These are phyloP conservation scores for Pangasius mekongensis DNA, from an alignment of 2,797 vertebrate species.

Conservation along the genomic window DNA sequence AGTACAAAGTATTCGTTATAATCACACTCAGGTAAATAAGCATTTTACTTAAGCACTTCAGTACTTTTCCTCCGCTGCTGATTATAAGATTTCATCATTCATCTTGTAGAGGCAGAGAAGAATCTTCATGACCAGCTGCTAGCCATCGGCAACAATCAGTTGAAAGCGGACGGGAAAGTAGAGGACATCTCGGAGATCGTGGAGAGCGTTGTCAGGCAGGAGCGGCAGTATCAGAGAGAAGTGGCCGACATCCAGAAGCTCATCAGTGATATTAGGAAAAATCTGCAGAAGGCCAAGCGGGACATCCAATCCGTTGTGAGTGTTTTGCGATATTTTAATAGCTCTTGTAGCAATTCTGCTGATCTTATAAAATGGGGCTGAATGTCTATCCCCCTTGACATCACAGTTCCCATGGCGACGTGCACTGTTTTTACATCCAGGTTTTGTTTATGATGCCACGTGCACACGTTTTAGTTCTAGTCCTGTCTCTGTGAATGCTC, in stretches of 20 bases:
- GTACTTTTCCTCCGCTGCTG: not conserved
- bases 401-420: not conserved
- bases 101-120: constrained; percentile 72
- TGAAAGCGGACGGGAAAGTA: constrained; percentile 67
- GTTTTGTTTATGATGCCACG: not conserved
- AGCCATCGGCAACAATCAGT: constrained; percentile 70
- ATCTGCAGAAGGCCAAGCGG: constrained; percentile 70
- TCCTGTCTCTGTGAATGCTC: not conserved
- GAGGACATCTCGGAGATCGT: constrained; percentile 63
- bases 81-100: constrained; percentile 1
- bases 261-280: constrained; percentile 70
- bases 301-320: constrained; percentile 74
- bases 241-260: constrained; percentile 70
- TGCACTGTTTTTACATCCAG: too few species aligned
- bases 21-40: not conserved
- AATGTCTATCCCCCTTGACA: not conserved
- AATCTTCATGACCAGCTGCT: constrained; percentile 73
- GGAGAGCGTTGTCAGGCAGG: constrained; percentile 59
- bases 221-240: constrained; percentile 69
- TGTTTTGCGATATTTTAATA: not conserved
- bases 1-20: not conserved
- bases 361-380: not conserved
- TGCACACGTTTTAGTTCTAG: not conserved
- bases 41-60: not conserved
- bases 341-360: not conserved